Conservation (phyloP, 2,888 invertebrate genomes). For the Mimas tiliae region DNA sequence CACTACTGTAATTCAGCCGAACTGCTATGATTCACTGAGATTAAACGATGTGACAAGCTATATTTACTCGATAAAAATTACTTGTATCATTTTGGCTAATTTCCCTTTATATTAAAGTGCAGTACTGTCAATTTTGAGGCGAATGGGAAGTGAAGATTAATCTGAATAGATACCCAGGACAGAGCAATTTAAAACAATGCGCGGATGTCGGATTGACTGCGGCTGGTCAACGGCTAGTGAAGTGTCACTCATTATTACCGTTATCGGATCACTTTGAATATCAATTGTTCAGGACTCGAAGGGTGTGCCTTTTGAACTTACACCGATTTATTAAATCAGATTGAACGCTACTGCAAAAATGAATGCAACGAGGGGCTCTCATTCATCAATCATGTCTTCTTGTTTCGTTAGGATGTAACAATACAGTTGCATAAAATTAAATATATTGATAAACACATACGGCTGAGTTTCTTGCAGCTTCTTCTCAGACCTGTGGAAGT, state of each 20-base stretch:
- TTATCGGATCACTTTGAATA: slow-evolving; percentile 28
- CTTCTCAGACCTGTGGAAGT: too few relatives aligned
- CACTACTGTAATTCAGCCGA: slow-evolving; percentile 4
- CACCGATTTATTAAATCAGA: slow-evolving; percentile 14
- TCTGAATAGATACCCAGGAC: slow-evolving; percentile 49
- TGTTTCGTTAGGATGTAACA: neutral
- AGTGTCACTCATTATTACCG: slow-evolving; percentile 36
- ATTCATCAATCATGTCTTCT: neutral
- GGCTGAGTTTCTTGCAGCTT: too few relatives aligned
- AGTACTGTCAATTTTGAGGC: slow-evolving; percentile 1
- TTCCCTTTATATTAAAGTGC: neutral
- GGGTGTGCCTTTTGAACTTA: slow-evolving; percentile 30
- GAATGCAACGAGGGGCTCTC: neutral
- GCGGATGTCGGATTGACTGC: slow-evolving; percentile 37
- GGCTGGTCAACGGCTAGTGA: slow-evolving; percentile 34
- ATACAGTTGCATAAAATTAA: too few relatives aligned
- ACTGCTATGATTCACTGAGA: neutral
- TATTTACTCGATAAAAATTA: neutral
- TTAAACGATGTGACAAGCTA: neutral
- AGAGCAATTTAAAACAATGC: slow-evolving; percentile 60
- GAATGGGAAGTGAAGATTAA: slow-evolving; percentile 38
- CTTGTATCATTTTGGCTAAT: neutral
- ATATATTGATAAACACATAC: too few relatives aligned
- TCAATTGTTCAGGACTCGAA: slow-evolving; percentile 22
- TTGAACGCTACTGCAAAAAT: neutral